Conservation (phyloP, 2,888 invertebrate species). For the Sphecodes monilicornis region DNA sequence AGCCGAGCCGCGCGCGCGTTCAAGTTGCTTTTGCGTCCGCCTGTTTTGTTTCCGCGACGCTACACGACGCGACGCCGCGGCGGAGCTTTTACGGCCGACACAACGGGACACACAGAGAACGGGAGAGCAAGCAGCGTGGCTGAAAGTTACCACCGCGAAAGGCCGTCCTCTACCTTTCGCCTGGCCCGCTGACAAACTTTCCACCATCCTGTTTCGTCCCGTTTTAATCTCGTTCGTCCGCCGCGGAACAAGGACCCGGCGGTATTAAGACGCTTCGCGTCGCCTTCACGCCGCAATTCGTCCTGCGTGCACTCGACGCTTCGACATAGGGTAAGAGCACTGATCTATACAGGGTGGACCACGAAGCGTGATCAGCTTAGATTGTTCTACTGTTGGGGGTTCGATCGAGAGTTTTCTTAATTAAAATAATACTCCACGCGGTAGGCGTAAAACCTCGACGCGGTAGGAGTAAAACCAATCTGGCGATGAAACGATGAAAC, state of each 20-base stretch:
- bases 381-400: too few relatives aligned
- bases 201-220: conserved; percentile 11
- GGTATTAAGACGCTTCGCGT: conserved; percentile 16
- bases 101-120: conserved; percentile 5
- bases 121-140: neutral
- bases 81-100: conserved; percentile 30
- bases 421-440: too few relatives aligned
- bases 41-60: conserved; percentile 44
- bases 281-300: neutral
- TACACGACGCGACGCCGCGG: neutral
- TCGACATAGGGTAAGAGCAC: too few relatives aligned
- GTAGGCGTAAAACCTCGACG: too few relatives aligned
- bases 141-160: conserved; percentile 43
- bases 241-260: neutral
- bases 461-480: too few relatives aligned
- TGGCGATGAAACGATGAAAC: too few relatives aligned
- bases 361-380: too few relatives aligned
- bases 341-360: too few relatives aligned
- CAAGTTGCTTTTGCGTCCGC: conserved; percentile 25
- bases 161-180: conserved; percentile 41
- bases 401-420: too few relatives aligned
- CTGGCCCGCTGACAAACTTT: conserved; percentile 43
- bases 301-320: neutral
- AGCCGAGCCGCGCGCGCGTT: neutral
- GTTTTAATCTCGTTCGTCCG: conserved; percentile 34